Evolutionary conservation across 2,797 vertebrate species (phyloP).

Genomic region (Sarcoramphus papa): DNA sequence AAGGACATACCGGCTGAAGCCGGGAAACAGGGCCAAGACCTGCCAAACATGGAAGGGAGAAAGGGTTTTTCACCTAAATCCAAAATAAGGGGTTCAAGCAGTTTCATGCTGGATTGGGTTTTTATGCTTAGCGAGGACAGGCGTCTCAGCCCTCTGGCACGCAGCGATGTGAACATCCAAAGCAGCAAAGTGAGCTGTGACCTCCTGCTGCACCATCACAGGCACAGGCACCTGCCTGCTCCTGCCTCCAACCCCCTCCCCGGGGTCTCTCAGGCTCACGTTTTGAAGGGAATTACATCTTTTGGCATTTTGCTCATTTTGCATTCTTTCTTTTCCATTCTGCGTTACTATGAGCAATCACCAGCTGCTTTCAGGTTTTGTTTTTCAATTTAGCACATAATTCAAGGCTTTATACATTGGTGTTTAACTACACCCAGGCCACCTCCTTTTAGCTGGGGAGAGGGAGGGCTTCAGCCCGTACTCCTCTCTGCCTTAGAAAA

Average conservation of each 20-base stretch:
- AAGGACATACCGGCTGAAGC: neutral
- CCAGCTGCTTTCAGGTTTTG: neutral
- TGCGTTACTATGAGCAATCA: neutral
- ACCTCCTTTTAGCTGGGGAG: neutral
- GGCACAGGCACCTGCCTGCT: neutral
- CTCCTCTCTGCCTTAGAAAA: neutral
- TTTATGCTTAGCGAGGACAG: neutral
- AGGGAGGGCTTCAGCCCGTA: neutral
- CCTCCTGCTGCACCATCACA: neutral
- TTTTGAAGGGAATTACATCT: neutral
- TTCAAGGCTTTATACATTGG: neutral
- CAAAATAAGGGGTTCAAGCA: neutral
- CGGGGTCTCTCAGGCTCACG: neutral
- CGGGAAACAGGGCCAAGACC: neutral
- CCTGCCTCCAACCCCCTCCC: neutral
- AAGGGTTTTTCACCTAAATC: neutral
- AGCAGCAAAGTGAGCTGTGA: neutral
- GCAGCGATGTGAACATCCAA: rapidly evolving
- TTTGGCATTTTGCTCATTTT: neutral
- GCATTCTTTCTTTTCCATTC: neutral
- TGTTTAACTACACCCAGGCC: neutral
- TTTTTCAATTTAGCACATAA: neutral
- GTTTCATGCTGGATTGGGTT: neutral
- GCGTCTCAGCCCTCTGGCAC: neutral
- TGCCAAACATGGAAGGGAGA: neutral